Evolutionary conservation across 2,888 invertebrate genomes (phyloP), one percentile per base, ranked within the genome.

Genomic region (Sinelater perroti): DNA sequence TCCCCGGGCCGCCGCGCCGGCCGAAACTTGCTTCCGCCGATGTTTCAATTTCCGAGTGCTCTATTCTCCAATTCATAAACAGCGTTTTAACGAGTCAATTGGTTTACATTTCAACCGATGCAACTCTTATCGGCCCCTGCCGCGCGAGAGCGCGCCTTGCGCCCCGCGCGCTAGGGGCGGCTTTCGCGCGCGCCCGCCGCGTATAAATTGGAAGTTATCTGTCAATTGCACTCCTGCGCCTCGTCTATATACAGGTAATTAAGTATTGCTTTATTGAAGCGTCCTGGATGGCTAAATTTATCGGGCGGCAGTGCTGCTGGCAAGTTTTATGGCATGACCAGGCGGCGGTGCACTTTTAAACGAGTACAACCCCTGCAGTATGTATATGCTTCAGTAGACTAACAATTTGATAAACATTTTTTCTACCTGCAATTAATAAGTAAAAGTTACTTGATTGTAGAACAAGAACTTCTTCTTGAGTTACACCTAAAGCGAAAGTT

Each of bases 41-140:
- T 74, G 73, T 73, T 74, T 73, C 73, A 72, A 72, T 70, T 73
- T 73, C 72, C 72, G 65, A 74, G 73, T 70, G 67, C 61, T 55
- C 62, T 59, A 60, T 64, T 64, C 64, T 66, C 72, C 71, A 70
- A 73, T 73, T 72, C 72, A 72, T 72, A 72, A 73, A 73, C 73
- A 72, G 69, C 64, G 59, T 68, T 72, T 73, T 72, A 73, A 72
- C 73, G 67, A 72, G 72, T 71, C 71, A 72, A 73, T 73, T 69
- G 72, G 69, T 69, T 60, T 60, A 67, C 70, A 68, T 71, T 71
- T 69, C 63, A 63, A 57, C 62, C 63, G 56, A 56, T 59, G 61
- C 60, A 56, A 60, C 61, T 54, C 56, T 51, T 53, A 58, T 59
- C 52, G 13, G 30, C 17, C 14, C 17, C n/a, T 14, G 4, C 13